Evolutionary conservation across 2,888 invertebrate species (phyloP).

Genomic region (Chrysotoxum bicinctum): DNA sequence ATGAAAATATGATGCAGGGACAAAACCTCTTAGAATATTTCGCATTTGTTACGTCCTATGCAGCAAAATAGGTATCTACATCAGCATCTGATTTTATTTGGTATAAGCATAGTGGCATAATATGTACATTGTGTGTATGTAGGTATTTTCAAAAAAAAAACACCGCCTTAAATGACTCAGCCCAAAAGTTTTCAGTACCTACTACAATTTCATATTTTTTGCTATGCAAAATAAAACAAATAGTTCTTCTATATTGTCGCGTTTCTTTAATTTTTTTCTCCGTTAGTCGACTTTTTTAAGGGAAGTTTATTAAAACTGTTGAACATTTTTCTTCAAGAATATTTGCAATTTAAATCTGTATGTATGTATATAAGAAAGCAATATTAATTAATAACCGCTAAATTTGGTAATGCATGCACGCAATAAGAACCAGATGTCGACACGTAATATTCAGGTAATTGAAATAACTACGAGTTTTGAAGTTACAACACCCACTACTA

Average conservation of each 20-base stretch:
- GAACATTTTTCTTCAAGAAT: neutral
- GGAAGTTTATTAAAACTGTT: neutral
- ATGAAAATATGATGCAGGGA: neutral
- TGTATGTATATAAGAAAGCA: neutral
- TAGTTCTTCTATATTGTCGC: neutral
- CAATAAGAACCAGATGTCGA: neutral
- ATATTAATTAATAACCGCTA: neutral
- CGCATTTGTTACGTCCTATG: conserved; percentile 5
- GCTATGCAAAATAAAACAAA: neutral
- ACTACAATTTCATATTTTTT: neutral
- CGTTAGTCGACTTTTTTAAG: neutral
- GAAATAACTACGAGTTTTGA: neutral
- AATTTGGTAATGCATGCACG: conserved; percentile 27
- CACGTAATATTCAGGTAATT: neutral
- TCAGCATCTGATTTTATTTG: conserved; percentile 14
- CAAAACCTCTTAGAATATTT: neutral
- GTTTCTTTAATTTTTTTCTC: neutral
- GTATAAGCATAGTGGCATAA: neutral
- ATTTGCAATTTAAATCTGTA: neutral
- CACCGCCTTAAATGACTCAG: conserved; percentile 30
- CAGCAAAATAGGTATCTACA: conserved; percentile 25
- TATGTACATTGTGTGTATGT: neutral
- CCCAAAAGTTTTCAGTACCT: neutral
- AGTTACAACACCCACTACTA: conserved; percentile 13
- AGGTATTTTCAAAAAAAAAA: neutral